A percentile compares a stretch with the other conserved stretches of the same genome.
These are phyloP conservation scores for Salmo trutta DNA, from an alignment of 2,797 vertebrate genomes.

Conservation along the genomic window DNA sequence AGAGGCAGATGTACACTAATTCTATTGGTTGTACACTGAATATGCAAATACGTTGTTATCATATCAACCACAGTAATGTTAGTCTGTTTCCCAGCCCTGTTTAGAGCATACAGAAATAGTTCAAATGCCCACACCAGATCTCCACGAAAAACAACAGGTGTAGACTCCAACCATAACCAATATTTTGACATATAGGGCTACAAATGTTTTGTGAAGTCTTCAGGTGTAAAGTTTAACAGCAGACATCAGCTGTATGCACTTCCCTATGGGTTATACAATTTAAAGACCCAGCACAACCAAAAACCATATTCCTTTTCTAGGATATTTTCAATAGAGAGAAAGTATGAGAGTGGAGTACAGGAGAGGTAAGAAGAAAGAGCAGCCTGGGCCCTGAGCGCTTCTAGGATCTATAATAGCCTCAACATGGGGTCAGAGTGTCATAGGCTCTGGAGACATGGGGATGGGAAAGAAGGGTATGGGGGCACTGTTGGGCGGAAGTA, in stretches of 20 bases:
- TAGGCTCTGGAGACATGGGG: background rate
- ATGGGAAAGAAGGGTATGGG: background rate
- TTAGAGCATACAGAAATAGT: too few species aligned
- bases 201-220: slow-evolving; percentile 11
- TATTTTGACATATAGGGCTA: slow-evolving; percentile 21
- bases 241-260: background rate
- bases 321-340: background rate
- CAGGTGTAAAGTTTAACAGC: background rate
- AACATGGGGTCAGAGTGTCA: background rate
- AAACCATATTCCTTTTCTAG: background rate
- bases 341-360: background rate
- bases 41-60: slow-evolving; percentile 9
- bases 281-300: background rate
- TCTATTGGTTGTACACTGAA: background rate
- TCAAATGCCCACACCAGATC: too few species aligned
- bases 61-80: background rate
- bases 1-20: background rate
- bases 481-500: background rate
- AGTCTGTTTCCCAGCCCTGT: background rate
- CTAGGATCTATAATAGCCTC: background rate
- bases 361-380: background rate
- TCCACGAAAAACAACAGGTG: slow-evolving; percentile 17
- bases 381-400: background rate
- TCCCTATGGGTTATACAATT: background rate
- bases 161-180: background rate